A percentile compares a stretch with the other conserved stretches of the same genome.
phyloP scores from a whole-genome alignment of 2,113 vertebrate genomes.

The Gambusia affinis region DNA sequence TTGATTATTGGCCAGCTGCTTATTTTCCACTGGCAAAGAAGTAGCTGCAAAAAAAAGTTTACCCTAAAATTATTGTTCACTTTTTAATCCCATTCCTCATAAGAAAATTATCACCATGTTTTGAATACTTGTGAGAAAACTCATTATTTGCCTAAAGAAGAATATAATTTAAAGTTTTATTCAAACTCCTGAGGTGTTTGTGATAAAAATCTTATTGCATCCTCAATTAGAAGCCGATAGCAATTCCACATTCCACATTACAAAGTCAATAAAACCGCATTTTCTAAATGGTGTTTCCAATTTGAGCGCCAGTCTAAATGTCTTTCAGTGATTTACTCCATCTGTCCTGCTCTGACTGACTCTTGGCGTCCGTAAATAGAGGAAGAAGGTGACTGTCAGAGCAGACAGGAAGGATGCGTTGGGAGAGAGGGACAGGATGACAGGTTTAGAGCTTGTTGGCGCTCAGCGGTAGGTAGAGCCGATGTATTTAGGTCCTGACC shows the following conservation, averaged over 20 bases:
- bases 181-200: neutral
- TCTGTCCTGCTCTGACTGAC: constrained; percentile 13
- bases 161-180: constrained; percentile 5
- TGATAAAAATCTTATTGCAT: neutral
- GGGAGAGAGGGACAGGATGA: constrained; percentile 47
- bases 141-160: neutral
- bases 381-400: constrained; percentile 37
- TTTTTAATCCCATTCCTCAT: neutral
- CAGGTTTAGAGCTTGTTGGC: constrained; percentile 65
- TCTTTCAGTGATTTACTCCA: neutral
- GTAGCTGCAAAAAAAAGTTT: neutral
- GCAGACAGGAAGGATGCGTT: constrained; percentile 17
- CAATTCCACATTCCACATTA: neutral
- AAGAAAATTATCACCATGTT: neutral
- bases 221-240: neutral
- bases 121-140: neutral
- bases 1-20: neutral
- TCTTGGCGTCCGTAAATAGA: constrained; percentile 26
- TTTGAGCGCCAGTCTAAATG: neutral
- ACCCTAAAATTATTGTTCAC: neutral
- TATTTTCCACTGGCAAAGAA: neutral
- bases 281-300: neutral
- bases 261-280: constrained; percentile 5
- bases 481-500: constrained; percentile 65
- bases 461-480: constrained; percentile 54